Evolutionary conservation across 2,797 vertebrate species (phyloP), one percentile per base, ranked within the genome.

Genomic region (Lates japonicus): DNA sequence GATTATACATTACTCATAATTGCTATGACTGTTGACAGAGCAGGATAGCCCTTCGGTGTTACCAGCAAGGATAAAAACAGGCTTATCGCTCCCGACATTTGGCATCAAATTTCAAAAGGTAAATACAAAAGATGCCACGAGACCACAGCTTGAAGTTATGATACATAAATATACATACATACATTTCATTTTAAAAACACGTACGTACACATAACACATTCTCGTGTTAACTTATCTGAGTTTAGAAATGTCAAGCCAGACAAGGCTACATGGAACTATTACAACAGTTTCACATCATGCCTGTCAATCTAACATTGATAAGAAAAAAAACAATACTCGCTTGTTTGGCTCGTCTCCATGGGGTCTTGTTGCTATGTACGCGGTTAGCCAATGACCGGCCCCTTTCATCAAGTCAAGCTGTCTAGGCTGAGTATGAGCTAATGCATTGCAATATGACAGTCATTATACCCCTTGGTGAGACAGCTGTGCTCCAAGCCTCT

Each of bases 371-470:
- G 88, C 84, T 91, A 88, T 92, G 89, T 77, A 71, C 51, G 70
- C 1, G 77, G 84, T 90, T 87, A 74, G 70, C 78, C 87, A 84
- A 54, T 86, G 89, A 78, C 86, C 83, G 74, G 79, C 82, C 79
- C 78, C 87, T 90, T 88, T 92, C 82, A 90, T 92, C 84, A 77
- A 82, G 84, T 64, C 71, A 71, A 87, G 84, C 85, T 89, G 89
- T 90, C 88, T 79, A 55, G 71, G 70, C 83, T 48, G 52, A 91
- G 83, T 44, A 91, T 92, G 90, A 92, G 88, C 86, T 93, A 89
- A 93, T 87, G 80, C 86, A 35, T 74, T 77, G 81, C 89, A 89
- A 88, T 90, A 87, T 90, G 90, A 93, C 92, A 85, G 87, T 87
- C 88, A 90, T 92, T 91, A 86, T 48, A 80, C 77, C 88, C 84